phyloP scores from a whole-genome alignment of 2,797 vertebrate species.

The Gadopsis marmoratus region DNA sequence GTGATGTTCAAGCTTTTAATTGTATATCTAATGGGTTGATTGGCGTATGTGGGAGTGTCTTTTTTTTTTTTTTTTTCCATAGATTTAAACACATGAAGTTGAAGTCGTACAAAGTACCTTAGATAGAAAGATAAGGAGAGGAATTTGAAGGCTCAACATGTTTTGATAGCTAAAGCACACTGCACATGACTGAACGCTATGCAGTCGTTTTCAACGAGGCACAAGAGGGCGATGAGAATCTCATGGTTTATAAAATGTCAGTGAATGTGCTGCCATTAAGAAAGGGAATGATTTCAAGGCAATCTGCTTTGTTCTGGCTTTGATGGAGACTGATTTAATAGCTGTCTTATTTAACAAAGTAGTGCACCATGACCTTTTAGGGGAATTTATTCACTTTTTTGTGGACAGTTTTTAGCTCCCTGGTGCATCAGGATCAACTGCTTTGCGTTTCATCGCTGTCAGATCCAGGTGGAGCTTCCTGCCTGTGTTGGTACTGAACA shows the following conservation, averaged over 20 bases:
- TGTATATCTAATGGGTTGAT: constrained; percentile 64
- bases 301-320: background rate
- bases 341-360: background rate
- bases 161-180: constrained; percentile 7
- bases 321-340: background rate
- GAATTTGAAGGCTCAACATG: background rate
- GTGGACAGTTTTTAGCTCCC: background rate
- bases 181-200: background rate
- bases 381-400: background rate
- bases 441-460: background rate
- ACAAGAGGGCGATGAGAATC: background rate
- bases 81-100: constrained; percentile 40
- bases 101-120: constrained; percentile 1
- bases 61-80: background rate
- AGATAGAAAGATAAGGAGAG: background rate
- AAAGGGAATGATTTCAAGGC: background rate
- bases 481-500: background rate
- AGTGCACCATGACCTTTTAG: background rate
- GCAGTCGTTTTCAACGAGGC: background rate
- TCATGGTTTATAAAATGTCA: background rate
- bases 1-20: constrained; percentile 70
- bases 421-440: background rate
- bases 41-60: constrained; percentile 52
- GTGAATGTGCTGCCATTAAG: background rate
- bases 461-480: background rate